Conservation (phyloP, 2,113 vertebrate genomes). For the Xiphorhynchus elegans region DNA sequence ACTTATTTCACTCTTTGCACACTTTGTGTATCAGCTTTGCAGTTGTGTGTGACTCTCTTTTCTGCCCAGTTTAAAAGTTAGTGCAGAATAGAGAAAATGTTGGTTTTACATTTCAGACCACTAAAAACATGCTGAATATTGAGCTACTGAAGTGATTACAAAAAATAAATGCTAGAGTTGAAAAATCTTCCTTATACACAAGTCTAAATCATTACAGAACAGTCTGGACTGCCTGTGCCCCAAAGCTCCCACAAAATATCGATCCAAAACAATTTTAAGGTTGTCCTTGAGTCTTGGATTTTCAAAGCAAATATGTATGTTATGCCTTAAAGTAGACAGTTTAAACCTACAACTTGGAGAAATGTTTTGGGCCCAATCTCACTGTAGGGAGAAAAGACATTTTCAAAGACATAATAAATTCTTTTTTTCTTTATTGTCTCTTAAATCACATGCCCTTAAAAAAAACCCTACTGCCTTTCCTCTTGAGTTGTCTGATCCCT, state of each 20-base stretch:
- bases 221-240: not conserved
- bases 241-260: not conserved
- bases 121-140: not conserved
- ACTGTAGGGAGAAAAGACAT: not conserved
- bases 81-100: not conserved
- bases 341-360: not conserved
- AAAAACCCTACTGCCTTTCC: not conserved
- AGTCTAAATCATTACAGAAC: not conserved
- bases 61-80: not conserved
- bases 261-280: not conserved
- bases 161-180: not conserved
- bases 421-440: not conserved
- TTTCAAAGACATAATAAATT: slow-evolving; percentile 7
- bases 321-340: not conserved
- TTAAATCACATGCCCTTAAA: slow-evolving; percentile 8
- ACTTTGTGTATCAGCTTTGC: not conserved
- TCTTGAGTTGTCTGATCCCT: not conserved
- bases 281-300: not conserved
- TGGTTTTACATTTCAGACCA: not conserved
- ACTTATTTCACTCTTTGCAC: not conserved
- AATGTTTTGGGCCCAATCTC: not conserved
- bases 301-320: not conserved
- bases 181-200: not conserved
- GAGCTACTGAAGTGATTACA: not conserved
- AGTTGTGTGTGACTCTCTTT: not conserved